Percentiles rank a stretch among this genome's conserved stretches.
These are phyloP conservation scores for Erpornis zantholeuca DNA, from an alignment of 2,113 vertebrate species.

Conservation along the genomic window DNA sequence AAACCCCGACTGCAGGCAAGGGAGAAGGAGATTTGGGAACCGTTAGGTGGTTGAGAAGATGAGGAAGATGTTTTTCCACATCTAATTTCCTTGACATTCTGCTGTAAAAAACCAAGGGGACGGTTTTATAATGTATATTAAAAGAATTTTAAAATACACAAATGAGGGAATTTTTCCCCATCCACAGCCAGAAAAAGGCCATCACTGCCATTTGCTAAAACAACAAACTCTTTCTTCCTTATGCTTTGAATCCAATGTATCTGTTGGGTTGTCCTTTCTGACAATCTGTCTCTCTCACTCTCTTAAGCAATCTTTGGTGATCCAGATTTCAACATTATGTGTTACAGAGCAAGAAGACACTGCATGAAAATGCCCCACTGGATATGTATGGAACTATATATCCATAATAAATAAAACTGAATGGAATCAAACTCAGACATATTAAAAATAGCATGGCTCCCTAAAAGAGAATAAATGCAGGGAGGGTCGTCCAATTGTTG, in stretches of 20 bases:
- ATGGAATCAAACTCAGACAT: not conserved
- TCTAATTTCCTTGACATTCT: not conserved
- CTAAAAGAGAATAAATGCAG: not conserved
- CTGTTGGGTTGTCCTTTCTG: not conserved
- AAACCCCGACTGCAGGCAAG: not conserved
- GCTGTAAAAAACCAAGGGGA: not conserved
- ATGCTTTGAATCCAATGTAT: not conserved
- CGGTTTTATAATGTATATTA: accelerated
- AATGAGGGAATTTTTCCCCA: not conserved
- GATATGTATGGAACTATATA: not conserved
- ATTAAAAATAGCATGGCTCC: not conserved
- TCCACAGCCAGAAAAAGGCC: not conserved
- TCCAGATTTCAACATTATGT: not conserved
- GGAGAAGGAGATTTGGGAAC: not conserved
- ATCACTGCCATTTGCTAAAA: not conserved
- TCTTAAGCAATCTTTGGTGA: not conserved
- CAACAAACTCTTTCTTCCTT: not conserved
- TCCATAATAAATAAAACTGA: not conserved
- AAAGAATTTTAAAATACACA: not conserved
- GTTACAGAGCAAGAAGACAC: not conserved
- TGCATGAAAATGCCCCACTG: not conserved
- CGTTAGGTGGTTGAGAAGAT: not conserved
- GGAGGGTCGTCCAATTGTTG: not conserved
- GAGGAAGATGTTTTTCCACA: not conserved
- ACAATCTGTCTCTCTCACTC: not conserved